Evolutionary conservation across 2,113 vertebrate genomes (phyloP).

Genomic region (Cettia cetti): DNA sequence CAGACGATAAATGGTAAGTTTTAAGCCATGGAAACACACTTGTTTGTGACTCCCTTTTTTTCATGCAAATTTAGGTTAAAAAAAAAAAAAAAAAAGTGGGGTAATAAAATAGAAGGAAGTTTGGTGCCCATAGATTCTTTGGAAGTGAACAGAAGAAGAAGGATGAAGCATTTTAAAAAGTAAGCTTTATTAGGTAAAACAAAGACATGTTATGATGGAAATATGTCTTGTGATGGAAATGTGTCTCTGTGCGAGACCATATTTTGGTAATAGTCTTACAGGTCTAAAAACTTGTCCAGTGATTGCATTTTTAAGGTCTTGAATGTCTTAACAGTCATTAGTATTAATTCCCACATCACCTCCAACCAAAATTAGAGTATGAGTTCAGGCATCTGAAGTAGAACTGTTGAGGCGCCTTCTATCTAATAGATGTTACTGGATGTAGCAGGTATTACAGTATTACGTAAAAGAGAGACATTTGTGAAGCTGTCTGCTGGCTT

Average conservation of each 20-base stretch:
- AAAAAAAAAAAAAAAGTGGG: background rate
- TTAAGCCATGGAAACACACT: background rate
- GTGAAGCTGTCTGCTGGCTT: background rate
- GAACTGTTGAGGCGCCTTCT: background rate
- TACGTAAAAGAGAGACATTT: background rate
- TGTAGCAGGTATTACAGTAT: background rate
- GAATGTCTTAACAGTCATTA: background rate
- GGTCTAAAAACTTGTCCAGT: background rate
- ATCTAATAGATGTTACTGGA: background rate
- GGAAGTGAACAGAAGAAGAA: background rate
- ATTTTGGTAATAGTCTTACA: background rate
- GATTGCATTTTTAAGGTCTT: background rate
- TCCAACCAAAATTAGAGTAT: background rate
- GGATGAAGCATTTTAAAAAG: background rate
- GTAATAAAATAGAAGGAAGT: background rate
- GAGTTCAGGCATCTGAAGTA: background rate
- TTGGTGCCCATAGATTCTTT: background rate
- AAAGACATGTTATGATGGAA: background rate
- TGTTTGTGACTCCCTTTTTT: background rate
- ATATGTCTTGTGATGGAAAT: too few relatives aligned
- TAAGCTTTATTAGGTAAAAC: background rate
- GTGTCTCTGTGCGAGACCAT: background rate
- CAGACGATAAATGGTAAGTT: background rate
- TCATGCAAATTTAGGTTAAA: background rate
- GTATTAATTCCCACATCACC: background rate